Evolutionary conservation across 2,888 invertebrate species (phyloP), one percentile per base, ranked within the genome.

Genomic region (Lochmaea crataegi): DNA sequence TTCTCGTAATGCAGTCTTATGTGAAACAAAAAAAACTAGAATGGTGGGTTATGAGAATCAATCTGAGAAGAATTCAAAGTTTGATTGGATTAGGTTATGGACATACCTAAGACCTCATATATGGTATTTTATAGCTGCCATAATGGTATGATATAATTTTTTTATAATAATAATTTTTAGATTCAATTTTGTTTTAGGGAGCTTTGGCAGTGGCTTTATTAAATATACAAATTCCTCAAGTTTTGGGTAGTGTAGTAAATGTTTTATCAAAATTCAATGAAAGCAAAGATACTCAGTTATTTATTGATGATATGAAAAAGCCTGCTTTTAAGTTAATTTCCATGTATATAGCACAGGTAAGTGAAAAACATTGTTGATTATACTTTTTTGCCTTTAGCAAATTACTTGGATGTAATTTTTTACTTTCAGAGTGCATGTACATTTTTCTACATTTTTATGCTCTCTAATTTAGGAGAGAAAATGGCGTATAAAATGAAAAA

Each of bases 401-500:
- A 7, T n/a, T 48, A 48, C n/a, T 26, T 61, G 48, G 38, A 63
- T 1, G 79, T 83, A 64, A 85, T 85, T 75, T 75, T n/a, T 79
- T 86, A 51, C 11, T 83, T 87, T 48, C 87, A 87, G 77, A 83
- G 94, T 94, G 86, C 92, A 22, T 94, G 96, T 83, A 98, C 98
- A 65, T 96, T 96, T 84, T 87, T 92, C 67, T 99, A 98, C 87
- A 98, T 99, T 79, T 93, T 94, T 74, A 89, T 95, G 74, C 87
- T 99, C 53, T 93, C 96, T 0, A 92, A 94, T 83, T 91, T 97
- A 61, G 98, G 98, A 0, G 98, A 99, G 87, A 90, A 91, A 81
- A 91, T 98, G 74, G 96, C 97, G 0, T 90, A 91, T 11, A 90
- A 93, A 73, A 90, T 99, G 88, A 93, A 95, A 74, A 91, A 91